Evolutionary conservation across 2,888 invertebrate genomes (phyloP).

Genomic region (Hedya salicella): DNA sequence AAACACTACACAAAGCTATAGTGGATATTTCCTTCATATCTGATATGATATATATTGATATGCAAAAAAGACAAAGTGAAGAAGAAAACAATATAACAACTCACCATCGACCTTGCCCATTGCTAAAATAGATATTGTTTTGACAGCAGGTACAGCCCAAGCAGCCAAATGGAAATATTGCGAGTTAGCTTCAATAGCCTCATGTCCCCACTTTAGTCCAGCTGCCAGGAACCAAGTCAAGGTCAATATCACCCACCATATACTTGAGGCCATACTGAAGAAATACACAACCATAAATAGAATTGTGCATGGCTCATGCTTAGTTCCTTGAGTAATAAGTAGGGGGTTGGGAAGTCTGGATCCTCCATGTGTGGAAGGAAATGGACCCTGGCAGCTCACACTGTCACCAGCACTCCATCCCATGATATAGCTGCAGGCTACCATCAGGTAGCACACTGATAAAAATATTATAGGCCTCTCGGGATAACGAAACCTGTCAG

Average conservation of each 20-base stretch:
- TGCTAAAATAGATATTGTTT: conserved; percentile 97
- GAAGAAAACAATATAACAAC: too few relatives aligned
- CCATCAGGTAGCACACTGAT: conserved; percentile 97
- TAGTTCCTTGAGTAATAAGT: conserved; percentile 94
- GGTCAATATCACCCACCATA: conserved; percentile 99
- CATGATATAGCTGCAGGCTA: conserved; percentile 95
- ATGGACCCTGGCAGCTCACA: conserved; percentile 93
- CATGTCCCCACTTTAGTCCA: conserved; percentile 98
- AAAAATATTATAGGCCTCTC: conserved; percentile 99
- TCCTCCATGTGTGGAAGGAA: conserved; percentile 88
- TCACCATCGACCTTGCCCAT: conserved; percentile 98
- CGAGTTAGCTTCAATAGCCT: conserved; percentile 98
- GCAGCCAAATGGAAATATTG: conserved; percentile 98
- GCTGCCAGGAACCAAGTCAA: conserved; percentile 98
- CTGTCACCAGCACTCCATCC: conserved; percentile 93
- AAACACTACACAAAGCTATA: too few relatives aligned
- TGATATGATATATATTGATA: too few relatives aligned
- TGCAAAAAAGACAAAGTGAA: too few relatives aligned
- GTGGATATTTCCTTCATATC: too few relatives aligned
- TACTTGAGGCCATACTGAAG: conserved; percentile 98
- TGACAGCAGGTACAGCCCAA: conserved; percentile 98
- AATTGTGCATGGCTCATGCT: conserved; percentile 94
- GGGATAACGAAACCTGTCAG: conserved; percentile 97
- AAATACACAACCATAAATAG: conserved; percentile 98
- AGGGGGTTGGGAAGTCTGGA: conserved; percentile 90